Conservation (phyloP, 2,113 vertebrate genomes). For the human (Homo sapiens) region GRCh38 chr18:64073001-64073500, state of each 20-base stretch:
- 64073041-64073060: background rate
- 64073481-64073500: background rate
- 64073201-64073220: background rate
- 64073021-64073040: background rate
- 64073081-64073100: background rate
- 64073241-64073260: background rate
- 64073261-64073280: background rate
- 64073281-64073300: background rate
- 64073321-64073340: background rate
- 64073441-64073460: background rate
- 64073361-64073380: rapidly evolving
- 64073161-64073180: background rate
- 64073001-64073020: too few relatives aligned
- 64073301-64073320: background rate
- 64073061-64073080: background rate
- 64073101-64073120: background rate
- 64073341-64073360: background rate
- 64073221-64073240: background rate
- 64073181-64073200: background rate
- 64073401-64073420: too few relatives aligned
- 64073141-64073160: background rate
- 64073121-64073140: background rate
- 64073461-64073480: background rate
- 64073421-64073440: background rate
- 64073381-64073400: too few relatives aligned